phyloP scores from a whole-genome alignment of 2,888 invertebrate genomes.

The Cataglyphis rosenhaueri region DNA sequence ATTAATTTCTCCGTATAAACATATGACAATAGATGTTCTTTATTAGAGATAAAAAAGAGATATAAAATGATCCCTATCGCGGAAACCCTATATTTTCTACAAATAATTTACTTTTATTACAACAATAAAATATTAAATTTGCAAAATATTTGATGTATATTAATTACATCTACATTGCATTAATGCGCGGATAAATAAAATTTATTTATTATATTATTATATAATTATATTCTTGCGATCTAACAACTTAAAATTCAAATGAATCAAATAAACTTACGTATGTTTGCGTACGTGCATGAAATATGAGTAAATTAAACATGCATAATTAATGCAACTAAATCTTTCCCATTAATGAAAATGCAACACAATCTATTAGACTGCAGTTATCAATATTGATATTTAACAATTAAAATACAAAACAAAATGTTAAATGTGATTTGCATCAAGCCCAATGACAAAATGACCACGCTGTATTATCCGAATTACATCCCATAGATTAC shows the following conservation, averaged over 20 bases:
- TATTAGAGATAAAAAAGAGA: not conserved
- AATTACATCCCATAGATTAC: conserved; percentile 41
- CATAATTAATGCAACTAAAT: conserved; percentile 21
- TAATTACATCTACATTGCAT: not conserved
- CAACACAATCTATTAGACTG: not conserved
- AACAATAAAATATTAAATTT: not conserved
- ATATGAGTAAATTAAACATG: conserved; percentile 12
- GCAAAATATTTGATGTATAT: not conserved
- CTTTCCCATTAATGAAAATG: not conserved
- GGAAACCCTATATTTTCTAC: not conserved
- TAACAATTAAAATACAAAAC: not conserved
- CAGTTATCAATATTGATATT: not conserved
- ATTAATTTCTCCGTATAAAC: not conserved
- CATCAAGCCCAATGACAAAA: conserved; percentile 33
- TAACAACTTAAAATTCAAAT: conserved; percentile 6
- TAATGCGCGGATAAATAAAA: not conserved
- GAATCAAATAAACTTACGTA: not conserved
- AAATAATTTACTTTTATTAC: not conserved
- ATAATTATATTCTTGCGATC: conserved; percentile 22
- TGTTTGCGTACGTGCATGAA: not conserved
- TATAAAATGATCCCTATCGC: not conserved
- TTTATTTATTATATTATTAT: not conserved
- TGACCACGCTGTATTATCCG: conserved; percentile 31
- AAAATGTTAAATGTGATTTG: conserved; percentile 22
- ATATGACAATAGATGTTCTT: not conserved